Conservation (phyloP, 1,140 invertebrate genomes). For the Araneus ventricosus region DNA sequence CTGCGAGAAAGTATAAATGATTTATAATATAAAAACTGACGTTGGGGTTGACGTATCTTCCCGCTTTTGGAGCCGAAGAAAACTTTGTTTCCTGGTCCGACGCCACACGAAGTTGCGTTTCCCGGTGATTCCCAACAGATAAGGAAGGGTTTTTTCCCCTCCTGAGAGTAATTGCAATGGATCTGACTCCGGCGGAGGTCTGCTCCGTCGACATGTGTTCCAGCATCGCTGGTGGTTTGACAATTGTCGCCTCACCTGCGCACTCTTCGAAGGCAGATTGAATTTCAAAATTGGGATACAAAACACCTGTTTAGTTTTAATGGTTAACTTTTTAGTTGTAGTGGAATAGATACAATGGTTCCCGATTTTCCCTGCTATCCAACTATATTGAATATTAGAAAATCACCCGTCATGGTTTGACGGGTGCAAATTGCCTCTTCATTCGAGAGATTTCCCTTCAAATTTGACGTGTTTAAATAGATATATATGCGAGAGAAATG, state of each 20-base stretch:
- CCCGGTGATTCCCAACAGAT: not conserved
- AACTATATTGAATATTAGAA: too few relatives aligned
- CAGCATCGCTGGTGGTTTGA: too few relatives aligned
- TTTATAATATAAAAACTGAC: too few relatives aligned
- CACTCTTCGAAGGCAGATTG: not conserved
- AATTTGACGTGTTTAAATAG: too few relatives aligned
- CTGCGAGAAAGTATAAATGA: too few relatives aligned
- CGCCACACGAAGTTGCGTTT: not conserved
- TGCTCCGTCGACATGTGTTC: not conserved
- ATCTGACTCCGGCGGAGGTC: not conserved
- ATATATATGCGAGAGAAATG: too few relatives aligned
- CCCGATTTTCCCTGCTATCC: not conserved
- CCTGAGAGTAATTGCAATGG: not conserved
- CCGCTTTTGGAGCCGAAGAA: not conserved
- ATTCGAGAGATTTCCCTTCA: too few relatives aligned
- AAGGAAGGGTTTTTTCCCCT: not conserved
- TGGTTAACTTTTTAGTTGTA: not conserved
- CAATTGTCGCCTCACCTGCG: not conserved
- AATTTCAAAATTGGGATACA: not conserved
- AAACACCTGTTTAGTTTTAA: not conserved
- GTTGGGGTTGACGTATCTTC: not conserved
- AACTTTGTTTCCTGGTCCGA: not conserved
- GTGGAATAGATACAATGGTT: not conserved
- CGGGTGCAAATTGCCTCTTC: too few relatives aligned
- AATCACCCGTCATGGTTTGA: too few relatives aligned